A percentile compares a stretch with the other conserved stretches of the same genome.
phyloP scores from a whole-genome alignment of 2,888 invertebrate genomes.

The Panzeria rudis region DNA sequence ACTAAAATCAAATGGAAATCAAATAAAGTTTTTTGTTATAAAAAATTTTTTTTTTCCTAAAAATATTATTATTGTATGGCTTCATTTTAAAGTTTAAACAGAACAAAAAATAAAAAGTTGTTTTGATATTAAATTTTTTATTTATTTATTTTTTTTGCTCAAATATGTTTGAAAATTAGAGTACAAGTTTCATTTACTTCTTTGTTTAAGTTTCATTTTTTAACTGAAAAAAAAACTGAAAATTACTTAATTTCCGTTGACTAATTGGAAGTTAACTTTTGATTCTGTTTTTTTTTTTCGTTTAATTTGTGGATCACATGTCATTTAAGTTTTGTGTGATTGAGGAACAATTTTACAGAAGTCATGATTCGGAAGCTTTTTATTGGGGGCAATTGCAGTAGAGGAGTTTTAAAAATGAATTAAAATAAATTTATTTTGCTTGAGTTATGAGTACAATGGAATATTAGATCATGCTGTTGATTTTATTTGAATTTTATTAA shows the following conservation, averaged over 20 bases:
- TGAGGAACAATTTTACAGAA: conserved; percentile 1
- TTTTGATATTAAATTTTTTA: conserved; percentile 7
- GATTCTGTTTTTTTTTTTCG: background rate
- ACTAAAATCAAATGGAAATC: conserved; percentile 17
- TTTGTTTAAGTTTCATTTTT: background rate
- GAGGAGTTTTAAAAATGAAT: no score
- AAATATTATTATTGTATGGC: conserved; percentile 21
- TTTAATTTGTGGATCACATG: conserved; percentile 11
- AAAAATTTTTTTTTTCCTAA: background rate
- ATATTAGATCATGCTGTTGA: no score
- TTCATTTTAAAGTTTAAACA: conserved; percentile 35
- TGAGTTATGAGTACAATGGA: no score
- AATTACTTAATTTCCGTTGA: conserved; percentile 71
- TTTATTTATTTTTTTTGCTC: background rate
- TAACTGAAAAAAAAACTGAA: conserved; percentile 8
- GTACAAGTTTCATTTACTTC: conserved; percentile 32
- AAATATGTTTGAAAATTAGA: conserved; percentile 16
- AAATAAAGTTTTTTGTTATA: conserved; percentile 18
- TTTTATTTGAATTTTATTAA: no score
- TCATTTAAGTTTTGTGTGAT: conserved; percentile 14
- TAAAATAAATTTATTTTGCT: no score
- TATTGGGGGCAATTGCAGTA: background rate
- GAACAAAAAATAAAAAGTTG: background rate
- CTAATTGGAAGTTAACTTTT: conserved; percentile 55
- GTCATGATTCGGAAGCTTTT: background rate